Conservation (phyloP, 2,113 vertebrate genomes). For the Callipepla squamata region DNA sequence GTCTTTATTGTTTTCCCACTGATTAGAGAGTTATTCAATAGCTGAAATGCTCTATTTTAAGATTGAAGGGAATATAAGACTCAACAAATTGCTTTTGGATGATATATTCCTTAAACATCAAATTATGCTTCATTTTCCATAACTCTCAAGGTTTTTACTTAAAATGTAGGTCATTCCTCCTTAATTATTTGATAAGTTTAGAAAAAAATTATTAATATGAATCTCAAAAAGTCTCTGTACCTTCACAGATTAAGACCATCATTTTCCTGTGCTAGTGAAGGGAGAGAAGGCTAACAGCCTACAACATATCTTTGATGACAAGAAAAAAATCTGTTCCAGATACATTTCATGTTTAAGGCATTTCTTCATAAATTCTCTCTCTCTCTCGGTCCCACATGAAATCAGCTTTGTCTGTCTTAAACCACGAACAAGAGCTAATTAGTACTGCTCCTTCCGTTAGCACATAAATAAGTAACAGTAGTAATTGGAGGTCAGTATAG, state of each 20-base stretch:
- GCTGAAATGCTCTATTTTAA: slow-evolving; percentile 49
- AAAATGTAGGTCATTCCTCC: slow-evolving; percentile 55
- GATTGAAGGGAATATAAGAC: slow-evolving; percentile 57
- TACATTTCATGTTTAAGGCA: not conserved
- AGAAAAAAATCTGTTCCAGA: not conserved
- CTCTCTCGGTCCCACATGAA: fast-evolving
- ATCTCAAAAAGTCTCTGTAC: slow-evolving; percentile 59
- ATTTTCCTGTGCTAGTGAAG: slow-evolving; percentile 3
- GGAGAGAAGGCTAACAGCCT: not conserved
- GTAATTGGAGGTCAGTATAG: fast-evolving
- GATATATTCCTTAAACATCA: slow-evolving; percentile 61
- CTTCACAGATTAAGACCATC: slow-evolving; percentile 48
- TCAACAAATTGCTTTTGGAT: slow-evolving; percentile 68
- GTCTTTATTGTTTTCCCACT: not conserved
- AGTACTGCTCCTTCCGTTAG: not conserved
- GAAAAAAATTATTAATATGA: slow-evolving; percentile 74
- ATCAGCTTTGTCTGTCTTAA: not conserved
- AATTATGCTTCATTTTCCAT: slow-evolving; percentile 61
- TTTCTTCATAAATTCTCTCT: not conserved
- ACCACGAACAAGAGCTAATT: not conserved
- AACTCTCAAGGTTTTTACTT: slow-evolving; percentile 70
- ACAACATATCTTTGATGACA: not conserved
- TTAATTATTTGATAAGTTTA: slow-evolving; percentile 80
- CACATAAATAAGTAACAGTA: fast-evolving
- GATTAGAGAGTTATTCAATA: slow-evolving; percentile 19